Evolutionary conservation across 2,888 invertebrate genomes (phyloP).

Genomic region (Zygothrica quintamaculata): DNA sequence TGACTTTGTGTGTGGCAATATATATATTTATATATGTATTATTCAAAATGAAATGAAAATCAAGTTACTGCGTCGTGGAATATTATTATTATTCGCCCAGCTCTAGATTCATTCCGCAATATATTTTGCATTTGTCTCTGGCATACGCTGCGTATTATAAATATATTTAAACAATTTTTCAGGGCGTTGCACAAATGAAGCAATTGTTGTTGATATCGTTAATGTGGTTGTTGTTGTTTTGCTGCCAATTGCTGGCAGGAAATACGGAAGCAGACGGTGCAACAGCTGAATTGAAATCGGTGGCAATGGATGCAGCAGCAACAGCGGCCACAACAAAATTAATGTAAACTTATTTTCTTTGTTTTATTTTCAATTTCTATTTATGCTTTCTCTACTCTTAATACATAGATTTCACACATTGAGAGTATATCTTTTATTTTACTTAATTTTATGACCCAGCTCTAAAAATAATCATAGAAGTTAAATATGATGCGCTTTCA

Average conservation of each 20-base stretch:
- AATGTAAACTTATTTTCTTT: constrained; percentile 44
- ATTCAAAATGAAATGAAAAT: constrained; percentile 66
- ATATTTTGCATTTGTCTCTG: constrained; percentile 43
- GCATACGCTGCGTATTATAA: constrained; percentile 62
- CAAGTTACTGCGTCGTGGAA: constrained; percentile 68
- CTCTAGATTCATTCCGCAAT: constrained; percentile 26
- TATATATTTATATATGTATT: too few relatives aligned
- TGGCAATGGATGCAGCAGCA: constrained; percentile 33
- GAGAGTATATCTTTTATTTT: constrained; percentile 1
- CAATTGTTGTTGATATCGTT: constrained; percentile 48
- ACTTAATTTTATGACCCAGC: constrained; percentile 42
- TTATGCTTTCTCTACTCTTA: not conserved
- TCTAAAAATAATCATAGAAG: constrained; percentile 26
- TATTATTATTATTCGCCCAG: constrained; percentile 38
- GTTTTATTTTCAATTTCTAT: constrained; percentile 2
- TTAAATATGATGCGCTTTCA: constrained; percentile 32
- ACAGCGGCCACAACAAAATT: constrained; percentile 50
- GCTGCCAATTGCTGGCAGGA: constrained; percentile 34
- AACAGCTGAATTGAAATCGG: not conserved
- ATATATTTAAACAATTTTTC: constrained; percentile 21
- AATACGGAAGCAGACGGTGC: constrained; percentile 49
- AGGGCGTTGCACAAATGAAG: constrained; percentile 59
- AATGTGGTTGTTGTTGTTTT: constrained; percentile 20
- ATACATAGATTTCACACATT: constrained; percentile 4
- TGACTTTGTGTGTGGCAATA: constrained; percentile 5